Base-by-base conservation (phyloP, 2,113 vertebrate genomes). In the Misgurnus anguillicaudatus region DNA sequence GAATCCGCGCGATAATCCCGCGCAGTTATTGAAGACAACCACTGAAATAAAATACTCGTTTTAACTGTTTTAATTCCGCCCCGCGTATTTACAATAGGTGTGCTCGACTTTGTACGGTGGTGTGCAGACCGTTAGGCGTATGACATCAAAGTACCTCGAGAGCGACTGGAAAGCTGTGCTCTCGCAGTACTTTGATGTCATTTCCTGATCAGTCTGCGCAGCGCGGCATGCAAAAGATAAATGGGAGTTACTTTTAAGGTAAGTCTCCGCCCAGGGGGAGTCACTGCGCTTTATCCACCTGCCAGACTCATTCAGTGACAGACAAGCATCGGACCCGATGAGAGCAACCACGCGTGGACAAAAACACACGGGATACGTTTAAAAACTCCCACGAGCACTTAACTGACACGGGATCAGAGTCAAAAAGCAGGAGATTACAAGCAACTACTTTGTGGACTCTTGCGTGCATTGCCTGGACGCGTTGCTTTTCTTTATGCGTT, bases 221-320 rank as follows among this genome's bases (percentile, higher is more conserved):
- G 24, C 3, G 24, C 24, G 24, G 51, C 65, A 16, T 47, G 17
- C 16, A 17, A 68, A 24, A 68, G 39, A 48, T 62, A 75, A 68
- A 68, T 70, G 75, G 79, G 75, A 38, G 79, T 74, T 73, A 63
- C 76, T 51, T 36, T 64, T 70, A 90, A 93, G 92, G 91, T 92
- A 89, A 83, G 84, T 85, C 88, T 84, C 91, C 92, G 88, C 91
- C 85, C 87, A 84, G 88, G 88, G 71, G 90, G 93, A 90, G 91
- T 91, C 86, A 81, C 81, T 80, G 87, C 87, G 75, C 80, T 84
- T 83, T 88, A 87, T 93, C 93, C 92, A 94, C 93, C 93, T 94
- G 93, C 91, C 90, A 70, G 80, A 83, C 80, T 83, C 53, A 81
- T 17, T 72, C 87, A 83, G 80, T 84, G 74, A 73, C 68, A 62